phyloP scores from a whole-genome alignment of 2,113 vertebrate genomes.

The Todiramphus chloris region DNA sequence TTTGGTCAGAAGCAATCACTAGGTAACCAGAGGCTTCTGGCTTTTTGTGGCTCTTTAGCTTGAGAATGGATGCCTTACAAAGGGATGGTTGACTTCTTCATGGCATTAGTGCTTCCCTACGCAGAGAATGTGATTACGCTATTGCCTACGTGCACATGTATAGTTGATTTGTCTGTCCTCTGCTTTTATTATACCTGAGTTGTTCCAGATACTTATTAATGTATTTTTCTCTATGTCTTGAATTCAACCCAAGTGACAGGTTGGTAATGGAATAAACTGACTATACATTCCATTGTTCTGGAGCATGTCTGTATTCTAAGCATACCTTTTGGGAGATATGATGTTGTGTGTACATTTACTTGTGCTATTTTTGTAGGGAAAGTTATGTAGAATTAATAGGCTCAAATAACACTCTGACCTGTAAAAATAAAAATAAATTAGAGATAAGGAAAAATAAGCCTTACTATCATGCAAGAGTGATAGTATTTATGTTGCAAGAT shows the following conservation, averaged over 20 bases:
- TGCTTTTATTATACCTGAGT: background rate
- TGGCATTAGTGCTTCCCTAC: background rate
- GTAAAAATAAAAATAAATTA: background rate
- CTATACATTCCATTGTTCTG: background rate
- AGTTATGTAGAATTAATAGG: background rate
- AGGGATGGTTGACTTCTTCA: background rate
- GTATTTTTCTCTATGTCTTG: background rate
- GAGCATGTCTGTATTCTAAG: background rate
- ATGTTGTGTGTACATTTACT: background rate
- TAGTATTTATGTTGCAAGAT: background rate
- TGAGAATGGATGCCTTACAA: background rate
- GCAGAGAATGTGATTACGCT: background rate
- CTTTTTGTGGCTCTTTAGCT: background rate
- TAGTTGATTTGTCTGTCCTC: background rate
- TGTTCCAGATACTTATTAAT: background rate
- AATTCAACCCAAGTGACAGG: background rate
- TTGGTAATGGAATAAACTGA: background rate
- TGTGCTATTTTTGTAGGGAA: background rate
- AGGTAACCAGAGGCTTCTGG: background rate
- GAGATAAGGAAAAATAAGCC: background rate
- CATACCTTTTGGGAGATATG: background rate
- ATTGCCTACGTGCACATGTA: background rate
- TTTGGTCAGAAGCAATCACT: background rate
- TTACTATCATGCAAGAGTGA: background rate
- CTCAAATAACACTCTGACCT: background rate